Evolutionary conservation across 2,888 invertebrate species (phyloP).

Genomic region (Zelleria hepariella): DNA sequence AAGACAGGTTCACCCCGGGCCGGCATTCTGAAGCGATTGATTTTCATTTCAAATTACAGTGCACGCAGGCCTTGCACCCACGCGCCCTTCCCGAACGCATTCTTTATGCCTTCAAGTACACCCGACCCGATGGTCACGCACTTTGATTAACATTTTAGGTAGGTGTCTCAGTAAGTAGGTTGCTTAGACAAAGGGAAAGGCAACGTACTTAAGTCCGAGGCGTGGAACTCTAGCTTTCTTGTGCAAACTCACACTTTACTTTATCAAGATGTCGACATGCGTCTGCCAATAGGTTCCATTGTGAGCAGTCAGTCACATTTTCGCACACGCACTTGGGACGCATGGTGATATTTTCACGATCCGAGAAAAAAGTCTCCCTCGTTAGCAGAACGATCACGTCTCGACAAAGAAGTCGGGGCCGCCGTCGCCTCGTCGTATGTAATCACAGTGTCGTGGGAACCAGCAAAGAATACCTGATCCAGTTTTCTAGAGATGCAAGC

Average conservation of each 20-base stretch:
- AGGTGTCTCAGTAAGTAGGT: conserved; percentile 17
- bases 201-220: background rate
- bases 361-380: conserved; percentile 45
- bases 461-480: conserved; percentile 56
- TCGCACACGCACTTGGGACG: conserved; percentile 5
- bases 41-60: conserved; percentile 64
- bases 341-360: conserved; percentile 27
- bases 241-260: background rate
- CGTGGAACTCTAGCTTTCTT: background rate
- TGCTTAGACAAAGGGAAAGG: conserved; percentile 14
- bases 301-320: background rate
- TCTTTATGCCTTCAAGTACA: conserved; percentile 45
- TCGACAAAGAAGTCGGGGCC: conserved; percentile 27
- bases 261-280: background rate
- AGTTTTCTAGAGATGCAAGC: conserved; percentile 42
- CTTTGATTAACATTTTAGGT: conserved; percentile 32
- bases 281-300: background rate
- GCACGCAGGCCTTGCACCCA: conserved; percentile 35
- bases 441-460: conserved; percentile 61
- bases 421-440: conserved; percentile 39
- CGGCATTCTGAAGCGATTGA: conserved; percentile 51
- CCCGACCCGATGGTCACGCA: conserved; percentile 31
- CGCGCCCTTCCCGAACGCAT: conserved; percentile 44
- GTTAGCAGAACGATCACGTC: conserved; percentile 56
- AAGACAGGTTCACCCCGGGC: conserved; percentile 35